A percentile compares a stretch with the other conserved stretches of the same genome.
Evolutionary conservation across 2,113 vertebrate genomes (phyloP).

Genomic region (Chaenogobius annularis): DNA sequence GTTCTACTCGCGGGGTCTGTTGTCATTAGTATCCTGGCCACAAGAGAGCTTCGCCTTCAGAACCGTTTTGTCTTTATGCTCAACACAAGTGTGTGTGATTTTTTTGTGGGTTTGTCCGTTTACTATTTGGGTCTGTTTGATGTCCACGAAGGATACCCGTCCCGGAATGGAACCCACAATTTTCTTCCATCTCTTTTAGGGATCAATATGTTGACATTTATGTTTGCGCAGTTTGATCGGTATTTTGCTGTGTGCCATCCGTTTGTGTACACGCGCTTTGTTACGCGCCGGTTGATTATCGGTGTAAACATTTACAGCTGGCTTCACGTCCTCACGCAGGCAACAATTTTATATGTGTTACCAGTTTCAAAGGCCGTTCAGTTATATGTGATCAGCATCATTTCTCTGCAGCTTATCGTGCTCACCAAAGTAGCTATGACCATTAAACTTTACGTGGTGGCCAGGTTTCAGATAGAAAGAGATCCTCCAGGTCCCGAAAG

Average conservation of each 20-base stretch:
- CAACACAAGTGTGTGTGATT: constrained; percentile 68
- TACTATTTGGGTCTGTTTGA: constrained; percentile 62
- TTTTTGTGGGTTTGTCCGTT: constrained; percentile 45
- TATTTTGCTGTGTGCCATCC: constrained; percentile 65
- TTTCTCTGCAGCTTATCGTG: constrained; percentile 46
- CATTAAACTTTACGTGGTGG: constrained; percentile 51
- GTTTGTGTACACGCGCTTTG: constrained; percentile 48
- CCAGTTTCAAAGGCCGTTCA: constrained; percentile 9
- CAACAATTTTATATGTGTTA: neutral
- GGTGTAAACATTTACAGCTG: constrained; percentile 17
- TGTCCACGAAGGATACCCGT: constrained; percentile 56
- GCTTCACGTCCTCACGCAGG: neutral
- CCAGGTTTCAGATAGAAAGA: constrained; percentile 46
- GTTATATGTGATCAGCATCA: constrained; percentile 29
- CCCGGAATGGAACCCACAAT: constrained; percentile 52
- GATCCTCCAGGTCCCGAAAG: constrained; percentile 20
- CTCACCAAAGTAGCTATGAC: constrained; percentile 53
- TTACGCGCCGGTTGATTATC: neutral
- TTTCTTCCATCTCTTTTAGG: constrained; percentile 58
- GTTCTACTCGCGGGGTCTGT: constrained; percentile 55
- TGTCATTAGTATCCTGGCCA: constrained; percentile 44
- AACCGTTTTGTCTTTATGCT: constrained; percentile 70
- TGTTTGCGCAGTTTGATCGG: constrained; percentile 66
- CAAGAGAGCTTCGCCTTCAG: constrained; percentile 41
- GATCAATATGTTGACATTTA: constrained; percentile 64